These are phyloP conservation scores for Tympanoctomys barrerae DNA, from an alignment of 2,797 vertebrate species.

Conservation along the genomic window DNA sequence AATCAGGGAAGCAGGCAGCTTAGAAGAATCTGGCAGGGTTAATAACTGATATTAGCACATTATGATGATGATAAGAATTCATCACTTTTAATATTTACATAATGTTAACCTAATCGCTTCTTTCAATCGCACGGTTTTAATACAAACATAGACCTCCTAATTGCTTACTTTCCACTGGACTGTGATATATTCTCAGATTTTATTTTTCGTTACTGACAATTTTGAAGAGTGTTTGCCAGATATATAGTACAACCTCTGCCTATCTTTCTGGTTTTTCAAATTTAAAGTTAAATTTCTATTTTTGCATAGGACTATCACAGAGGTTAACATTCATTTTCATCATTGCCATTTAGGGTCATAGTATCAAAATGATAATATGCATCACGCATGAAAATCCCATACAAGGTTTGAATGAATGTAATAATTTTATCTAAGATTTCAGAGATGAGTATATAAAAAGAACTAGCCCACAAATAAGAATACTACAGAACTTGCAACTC, in stretches of 20 bases:
- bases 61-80: neutral
- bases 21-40: neutral
- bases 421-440: neutral
- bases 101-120: neutral
- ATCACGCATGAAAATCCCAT: neutral
- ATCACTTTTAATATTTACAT: neutral
- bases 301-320: neutral
- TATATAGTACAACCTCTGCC: neutral
- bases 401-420: neutral
- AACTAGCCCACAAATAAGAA: neutral
- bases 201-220: neutral
- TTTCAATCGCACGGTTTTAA: neutral
- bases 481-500: neutral
- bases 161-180: neutral
- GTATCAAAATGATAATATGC: neutral
- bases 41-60: neutral
- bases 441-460: neutral
- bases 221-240: neutral
- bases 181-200: neutral
- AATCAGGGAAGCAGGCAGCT: neutral
- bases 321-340: neutral
- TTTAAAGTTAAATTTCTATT: neutral
- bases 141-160: neutral
- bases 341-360: neutral
- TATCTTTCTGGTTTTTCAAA: neutral